Evolutionary conservation across 2,113 vertebrate genomes (phyloP), one percentile per base, ranked within the genome.

Genomic region (Phyllostomus discolor): DNA sequence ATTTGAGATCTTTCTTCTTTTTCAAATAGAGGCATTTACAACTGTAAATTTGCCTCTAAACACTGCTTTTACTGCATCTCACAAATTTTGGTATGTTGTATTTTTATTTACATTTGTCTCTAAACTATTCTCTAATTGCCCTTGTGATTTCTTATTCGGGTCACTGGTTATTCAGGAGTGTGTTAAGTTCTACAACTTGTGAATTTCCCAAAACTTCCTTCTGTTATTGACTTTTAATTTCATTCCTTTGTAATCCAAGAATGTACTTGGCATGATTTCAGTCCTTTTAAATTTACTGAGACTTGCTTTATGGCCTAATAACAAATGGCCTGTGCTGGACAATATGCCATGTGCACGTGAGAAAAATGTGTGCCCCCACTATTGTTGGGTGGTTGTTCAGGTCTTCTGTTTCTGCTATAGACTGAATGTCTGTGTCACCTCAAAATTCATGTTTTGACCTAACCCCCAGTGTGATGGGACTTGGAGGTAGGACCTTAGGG

Each of bases 161-260:
- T 78, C 62, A 67, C 46, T 95, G 73, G 57, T 92, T 85, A 93
- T 82, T 91, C 75, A 86, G 7, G 43, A 94, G 20, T 91, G 16
- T 84, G 43, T 46, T 50, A 92, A 79, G 26, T 78, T 79, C 26
- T 35, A 93, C 14, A 64, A 76, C 10, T 85, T 96, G 31, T 85
- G 33, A 75, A 78, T 96, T 80, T 90, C 85, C 28, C 43, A 70
- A 89, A 91, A 85, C 72, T 94, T 92, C 80, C 48, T 69, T 92
- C 84, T 95, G 50, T 90, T 93, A 72, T 46, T 84, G n/a, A 92
- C 78, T 94, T 91, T n/a, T 91, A 62, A 88, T 66, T 96, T 94
- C 24, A 91, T 81, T 94, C 35, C 17, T 28, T 17, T 91, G 38
- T 82, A 70, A 16, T 95, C 85, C 64, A 28, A 89, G n/a, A 91